Evolutionary conservation across 2,797 vertebrate genomes (phyloP).

Genomic region (Threskiornis aethiopicus): DNA sequence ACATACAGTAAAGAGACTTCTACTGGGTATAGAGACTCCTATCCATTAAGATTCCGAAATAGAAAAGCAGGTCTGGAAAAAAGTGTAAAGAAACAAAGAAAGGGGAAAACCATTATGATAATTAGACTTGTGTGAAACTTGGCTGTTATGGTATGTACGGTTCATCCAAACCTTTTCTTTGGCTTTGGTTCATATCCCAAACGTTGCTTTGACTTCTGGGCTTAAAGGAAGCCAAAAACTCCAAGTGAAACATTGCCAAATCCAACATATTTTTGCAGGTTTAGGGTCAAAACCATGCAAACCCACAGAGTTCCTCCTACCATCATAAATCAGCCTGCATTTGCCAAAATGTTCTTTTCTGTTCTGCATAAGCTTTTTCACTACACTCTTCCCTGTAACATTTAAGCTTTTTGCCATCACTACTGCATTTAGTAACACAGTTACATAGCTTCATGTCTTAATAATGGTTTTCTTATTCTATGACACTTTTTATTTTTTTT

Average conservation of each 20-base stretch:
- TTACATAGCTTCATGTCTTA: background rate
- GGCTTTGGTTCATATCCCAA: slow-evolving; percentile 37
- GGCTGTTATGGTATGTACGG: slow-evolving; percentile 17
- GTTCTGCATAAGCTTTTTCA: background rate
- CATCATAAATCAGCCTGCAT: slow-evolving; percentile 53
- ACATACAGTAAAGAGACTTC: background rate
- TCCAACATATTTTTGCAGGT: slow-evolving; percentile 57
- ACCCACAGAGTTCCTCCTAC: slow-evolving; percentile 28
- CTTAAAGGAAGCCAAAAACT: slow-evolving; percentile 55
- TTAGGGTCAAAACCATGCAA: slow-evolving; percentile 64
- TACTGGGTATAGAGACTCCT: background rate
- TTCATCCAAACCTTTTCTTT: slow-evolving; percentile 55
- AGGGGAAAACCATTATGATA: slow-evolving; percentile 26
- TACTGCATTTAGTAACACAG: background rate
- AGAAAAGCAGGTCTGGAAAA: slow-evolving; percentile 9
- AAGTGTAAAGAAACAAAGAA: slow-evolving; percentile 2
- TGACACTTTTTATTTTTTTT: background rate
- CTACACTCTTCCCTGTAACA: background rate
- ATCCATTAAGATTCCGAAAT: background rate
- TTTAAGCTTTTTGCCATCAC: background rate
- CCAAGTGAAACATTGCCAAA: slow-evolving; percentile 57
- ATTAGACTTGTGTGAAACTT: slow-evolving; percentile 39
- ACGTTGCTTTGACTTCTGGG: slow-evolving; percentile 63
- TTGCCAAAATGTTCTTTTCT: slow-evolving; percentile 44
- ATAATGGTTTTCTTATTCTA: background rate